Evolutionary conservation across 2,113 vertebrate species (phyloP).

Genomic region (Tragelaphus buxtoni): DNA sequence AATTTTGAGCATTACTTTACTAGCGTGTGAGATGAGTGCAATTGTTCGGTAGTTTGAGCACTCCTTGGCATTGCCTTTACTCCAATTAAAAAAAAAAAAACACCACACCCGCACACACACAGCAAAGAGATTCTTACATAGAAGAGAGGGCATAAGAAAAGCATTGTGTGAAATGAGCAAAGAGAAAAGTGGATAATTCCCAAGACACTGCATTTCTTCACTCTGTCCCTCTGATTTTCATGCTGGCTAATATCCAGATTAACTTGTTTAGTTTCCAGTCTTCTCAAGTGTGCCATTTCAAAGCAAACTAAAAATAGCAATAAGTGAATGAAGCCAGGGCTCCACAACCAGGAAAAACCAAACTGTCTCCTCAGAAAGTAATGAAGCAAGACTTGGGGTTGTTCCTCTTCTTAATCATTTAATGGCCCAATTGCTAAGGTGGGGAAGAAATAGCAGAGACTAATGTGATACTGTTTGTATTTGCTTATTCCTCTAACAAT

Average conservation of each 20-base stretch:
- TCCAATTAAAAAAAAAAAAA: too few species aligned
- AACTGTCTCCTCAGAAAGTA: background rate
- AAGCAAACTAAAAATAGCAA: background rate
- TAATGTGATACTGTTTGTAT: background rate
- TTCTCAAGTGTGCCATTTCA: background rate
- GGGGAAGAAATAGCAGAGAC: background rate
- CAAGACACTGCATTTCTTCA: background rate
- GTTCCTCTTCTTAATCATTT: constrained; percentile 17
- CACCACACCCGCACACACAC: background rate
- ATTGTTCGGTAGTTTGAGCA: too few species aligned
- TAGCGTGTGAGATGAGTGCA: too few species aligned
- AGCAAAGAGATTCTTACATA: background rate
- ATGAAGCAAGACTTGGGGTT: background rate
- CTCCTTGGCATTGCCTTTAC: too few species aligned
- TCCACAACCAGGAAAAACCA: background rate
- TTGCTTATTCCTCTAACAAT: background rate
- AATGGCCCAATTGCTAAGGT: background rate
- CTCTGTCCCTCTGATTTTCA: background rate
- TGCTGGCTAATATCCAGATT: background rate
- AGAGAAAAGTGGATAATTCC: background rate
- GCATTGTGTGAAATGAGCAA: accelerated
- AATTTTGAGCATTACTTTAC: too few species aligned
- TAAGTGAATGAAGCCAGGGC: background rate
- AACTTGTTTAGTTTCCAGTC: background rate
- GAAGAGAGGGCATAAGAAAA: background rate